Percentiles rank a stretch among this genome's conserved stretches.
phyloP scores from a whole-genome alignment of 2,888 invertebrate species.

The Macroteleia sp. region DNA sequence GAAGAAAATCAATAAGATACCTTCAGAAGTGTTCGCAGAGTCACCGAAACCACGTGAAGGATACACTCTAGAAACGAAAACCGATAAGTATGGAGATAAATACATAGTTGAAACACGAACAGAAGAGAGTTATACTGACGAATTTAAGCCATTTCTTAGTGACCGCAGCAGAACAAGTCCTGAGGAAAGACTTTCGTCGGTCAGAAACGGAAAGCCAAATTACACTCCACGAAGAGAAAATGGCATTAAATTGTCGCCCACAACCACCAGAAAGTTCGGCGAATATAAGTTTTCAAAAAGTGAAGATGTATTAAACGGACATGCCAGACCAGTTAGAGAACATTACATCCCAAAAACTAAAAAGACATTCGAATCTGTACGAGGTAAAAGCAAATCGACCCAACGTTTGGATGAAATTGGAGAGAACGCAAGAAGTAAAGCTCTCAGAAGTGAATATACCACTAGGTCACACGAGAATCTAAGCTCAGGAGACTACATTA shows the following conservation, averaged over 20 bases:
- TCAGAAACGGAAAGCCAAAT: slow-evolving; percentile 47
- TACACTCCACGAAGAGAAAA: slow-evolving; percentile 62
- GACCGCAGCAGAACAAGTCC: slow-evolving; percentile 75
- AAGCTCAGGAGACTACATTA: slow-evolving; percentile 75
- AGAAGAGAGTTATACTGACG: slow-evolving; percentile 76
- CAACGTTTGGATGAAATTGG: slow-evolving; percentile 79
- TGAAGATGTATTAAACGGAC: slow-evolving; percentile 76
- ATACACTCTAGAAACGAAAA: slow-evolving; percentile 78
- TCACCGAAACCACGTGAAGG: slow-evolving; percentile 73
- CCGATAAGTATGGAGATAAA: slow-evolving; percentile 80
- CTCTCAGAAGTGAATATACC: slow-evolving; percentile 75
- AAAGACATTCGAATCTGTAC: slow-evolving; percentile 76
- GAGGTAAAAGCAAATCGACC: slow-evolving; percentile 80
- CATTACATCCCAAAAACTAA: slow-evolving; percentile 74
- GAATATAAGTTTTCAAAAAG: slow-evolving; percentile 79
- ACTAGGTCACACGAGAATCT: slow-evolving; percentile 80
- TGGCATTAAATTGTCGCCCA: slow-evolving; percentile 68
- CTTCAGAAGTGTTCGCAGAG: slow-evolving; percentile 84
- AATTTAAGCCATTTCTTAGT: slow-evolving; percentile 76
- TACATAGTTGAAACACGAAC: slow-evolving; percentile 79
- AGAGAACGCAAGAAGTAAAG: slow-evolving; percentile 72
- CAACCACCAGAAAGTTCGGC: slow-evolving; percentile 71
- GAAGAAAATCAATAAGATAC: slow-evolving; percentile 85
- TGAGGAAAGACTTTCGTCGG: slow-evolving; percentile 70
- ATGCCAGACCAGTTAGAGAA: slow-evolving; percentile 66